phyloP scores from a whole-genome alignment of 2,113 vertebrate genomes.

The Apus apus region DNA sequence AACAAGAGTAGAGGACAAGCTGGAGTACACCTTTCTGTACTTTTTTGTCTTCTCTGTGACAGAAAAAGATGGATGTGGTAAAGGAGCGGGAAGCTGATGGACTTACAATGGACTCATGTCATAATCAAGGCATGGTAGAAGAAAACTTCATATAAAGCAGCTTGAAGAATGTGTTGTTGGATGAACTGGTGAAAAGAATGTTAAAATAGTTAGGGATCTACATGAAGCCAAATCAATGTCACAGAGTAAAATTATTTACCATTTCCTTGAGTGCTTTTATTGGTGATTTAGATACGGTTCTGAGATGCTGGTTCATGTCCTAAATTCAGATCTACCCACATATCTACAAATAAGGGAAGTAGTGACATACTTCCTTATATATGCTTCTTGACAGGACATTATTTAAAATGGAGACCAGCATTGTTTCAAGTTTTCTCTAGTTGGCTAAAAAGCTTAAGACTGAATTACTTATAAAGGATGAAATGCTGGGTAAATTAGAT shows the following conservation, averaged over 20 bases:
- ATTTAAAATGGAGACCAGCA: background rate
- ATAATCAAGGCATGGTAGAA: background rate
- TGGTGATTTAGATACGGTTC: background rate
- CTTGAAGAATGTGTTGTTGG: background rate
- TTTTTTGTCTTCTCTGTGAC: background rate
- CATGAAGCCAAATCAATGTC: background rate
- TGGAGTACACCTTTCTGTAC: background rate
- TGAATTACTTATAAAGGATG: background rate
- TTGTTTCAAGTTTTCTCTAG: background rate
- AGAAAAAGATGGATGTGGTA: background rate
- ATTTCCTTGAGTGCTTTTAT: background rate
- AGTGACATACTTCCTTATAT: background rate
- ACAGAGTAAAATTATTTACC: background rate
- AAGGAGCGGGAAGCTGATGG: background rate
- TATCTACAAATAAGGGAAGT: background rate
- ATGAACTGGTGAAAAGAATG: background rate
- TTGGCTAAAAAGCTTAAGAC: background rate
- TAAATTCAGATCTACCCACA: background rate
- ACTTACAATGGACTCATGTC: background rate
- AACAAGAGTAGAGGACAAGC: background rate
- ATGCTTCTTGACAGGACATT: background rate
- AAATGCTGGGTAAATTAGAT: constrained; percentile 19
- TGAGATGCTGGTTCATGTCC: background rate
- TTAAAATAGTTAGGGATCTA: background rate
- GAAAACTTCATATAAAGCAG: background rate